Base-by-base conservation (phyloP, 2,797 vertebrate genomes). In the Hippoglossus hippoglossus region DNA sequence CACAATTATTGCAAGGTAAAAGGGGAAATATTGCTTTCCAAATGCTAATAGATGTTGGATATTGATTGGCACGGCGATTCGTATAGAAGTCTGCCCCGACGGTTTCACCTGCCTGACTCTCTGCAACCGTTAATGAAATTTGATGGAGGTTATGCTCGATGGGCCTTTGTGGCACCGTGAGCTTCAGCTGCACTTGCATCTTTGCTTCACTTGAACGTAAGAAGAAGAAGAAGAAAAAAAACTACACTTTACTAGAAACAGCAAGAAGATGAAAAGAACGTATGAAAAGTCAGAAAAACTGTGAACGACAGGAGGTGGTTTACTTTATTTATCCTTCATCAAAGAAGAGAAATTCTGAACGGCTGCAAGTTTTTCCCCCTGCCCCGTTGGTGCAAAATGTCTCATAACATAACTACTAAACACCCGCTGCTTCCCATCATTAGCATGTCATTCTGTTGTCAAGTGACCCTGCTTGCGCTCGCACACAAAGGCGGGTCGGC, bases 11-110 rank as follows among this genome's bases (percentile, higher is more conserved):
- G 89, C 84, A 89, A 90, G 84, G 92, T 92, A 94, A 92, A 93
- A 93, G 90, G 88, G 87, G 85, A 94, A 95, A 94, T 95, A 94
- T 94, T 95, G 91, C 93, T 92, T 94, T 86, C 88, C 90, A 89
- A 62, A 84, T 92, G 91, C 91, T 93, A 93, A 94, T 94, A 94
- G 90, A 94, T 93, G 92, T 89, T 91, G 89, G 90, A 87, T 93
- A 93, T 94, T 94, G 93, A 95, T 94, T 94, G 89, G 87, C 85
- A 70, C 82, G 83, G 76, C 41, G 79, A 86, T 91, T 91, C 80
- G 66, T 84, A 80, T 67, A 77, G 86, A 87, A 80, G 83, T 77
- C 75, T 72, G 67, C 75, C 82, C 88, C 69, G 71, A 86, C 81
- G 84, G 86, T 86, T 90, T 92, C 81, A 87, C 83, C 81, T 83